Percentiles rank a stretch among this genome's conserved stretches.
Evolutionary conservation across 2,797 vertebrate species (phyloP).

Genomic region (Lates japonicus): DNA sequence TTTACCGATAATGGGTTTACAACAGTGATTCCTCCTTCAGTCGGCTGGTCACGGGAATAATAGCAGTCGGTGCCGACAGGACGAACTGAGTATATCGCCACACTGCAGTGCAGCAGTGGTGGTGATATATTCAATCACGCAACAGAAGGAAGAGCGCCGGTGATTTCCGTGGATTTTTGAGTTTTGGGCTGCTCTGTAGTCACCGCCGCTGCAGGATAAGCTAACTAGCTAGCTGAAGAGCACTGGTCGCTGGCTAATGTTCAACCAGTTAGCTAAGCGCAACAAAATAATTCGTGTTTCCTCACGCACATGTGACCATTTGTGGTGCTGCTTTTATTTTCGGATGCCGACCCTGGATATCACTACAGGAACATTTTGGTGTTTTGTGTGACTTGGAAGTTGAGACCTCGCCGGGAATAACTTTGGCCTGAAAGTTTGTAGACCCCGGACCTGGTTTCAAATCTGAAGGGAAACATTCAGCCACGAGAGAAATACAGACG

Average conservation of each 20-base stretch:
- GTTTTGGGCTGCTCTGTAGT: conserved; percentile 67
- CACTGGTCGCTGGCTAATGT: too few species aligned
- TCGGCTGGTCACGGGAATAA: conserved; percentile 51
- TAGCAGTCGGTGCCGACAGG: conserved; percentile 57
- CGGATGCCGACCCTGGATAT: conserved; percentile 40
- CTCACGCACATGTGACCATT: conserved; percentile 58
- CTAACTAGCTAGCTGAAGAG: conserved; percentile 75
- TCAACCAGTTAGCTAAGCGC: conserved; percentile 47
- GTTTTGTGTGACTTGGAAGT: conserved; percentile 69
- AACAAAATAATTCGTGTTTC: conserved; percentile 41
- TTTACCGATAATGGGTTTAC: conserved; percentile 81
- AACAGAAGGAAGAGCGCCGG: conserved; percentile 74
- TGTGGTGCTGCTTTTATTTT: conserved; percentile 43
- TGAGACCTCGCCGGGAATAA: conserved; percentile 75
- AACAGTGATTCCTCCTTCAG: conserved; percentile 61
- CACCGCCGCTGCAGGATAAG: conserved; percentile 48
- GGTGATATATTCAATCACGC: conserved; percentile 81
- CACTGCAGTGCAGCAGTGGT: conserved; percentile 78
- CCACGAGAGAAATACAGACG: conserved; percentile 7
- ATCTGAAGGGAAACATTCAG: conserved; percentile 48
- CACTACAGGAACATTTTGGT: conserved; percentile 49
- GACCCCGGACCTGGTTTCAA: conserved; percentile 70
- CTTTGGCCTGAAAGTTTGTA: conserved; percentile 83
- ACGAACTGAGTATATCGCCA: conserved; percentile 62
- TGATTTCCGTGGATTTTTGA: conserved; percentile 78